Evolutionary conservation across 2,113 vertebrate genomes (phyloP).

Genomic region (Morone saxatilis): DNA sequence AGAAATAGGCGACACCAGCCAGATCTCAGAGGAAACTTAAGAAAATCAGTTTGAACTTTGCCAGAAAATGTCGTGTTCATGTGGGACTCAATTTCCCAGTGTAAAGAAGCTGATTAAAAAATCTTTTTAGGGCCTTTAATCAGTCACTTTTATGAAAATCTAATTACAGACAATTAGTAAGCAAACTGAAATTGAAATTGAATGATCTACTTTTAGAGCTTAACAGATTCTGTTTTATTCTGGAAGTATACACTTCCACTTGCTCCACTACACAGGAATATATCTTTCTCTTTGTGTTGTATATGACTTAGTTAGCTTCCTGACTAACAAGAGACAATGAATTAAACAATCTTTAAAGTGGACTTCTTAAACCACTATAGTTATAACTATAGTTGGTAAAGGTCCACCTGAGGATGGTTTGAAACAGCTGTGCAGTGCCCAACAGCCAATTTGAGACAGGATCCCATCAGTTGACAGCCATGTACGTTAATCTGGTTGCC

Average conservation of each 20-base stretch:
- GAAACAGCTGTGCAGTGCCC: not conserved
- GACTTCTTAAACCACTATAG: not conserved
- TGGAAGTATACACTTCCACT: not conserved
- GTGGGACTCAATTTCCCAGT: not conserved
- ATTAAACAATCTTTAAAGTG: not conserved
- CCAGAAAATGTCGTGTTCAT: not conserved
- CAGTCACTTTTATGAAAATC: not conserved
- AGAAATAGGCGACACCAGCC: not conserved
- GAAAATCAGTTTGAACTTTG: not conserved
- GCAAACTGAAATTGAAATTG: not conserved
- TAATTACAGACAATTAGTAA: not conserved
- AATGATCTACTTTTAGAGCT: not conserved
- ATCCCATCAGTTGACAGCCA: not conserved
- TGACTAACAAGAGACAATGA: not conserved
- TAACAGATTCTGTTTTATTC: not conserved
- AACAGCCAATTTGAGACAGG: not conserved
- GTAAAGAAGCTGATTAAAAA: too few relatives aligned
- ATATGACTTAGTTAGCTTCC: not conserved
- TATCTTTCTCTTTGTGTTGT: not conserved
- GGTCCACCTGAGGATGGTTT: constrained; percentile 20
- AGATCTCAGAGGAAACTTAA: not conserved
- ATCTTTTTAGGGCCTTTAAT: not conserved
- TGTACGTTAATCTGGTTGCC: constrained; percentile 3
- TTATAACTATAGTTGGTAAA: not conserved
- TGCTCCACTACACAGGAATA: not conserved